Evolutionary conservation across 1,140 invertebrate species (phyloP).

Genomic region (Drosophila nannoptera): DNA sequence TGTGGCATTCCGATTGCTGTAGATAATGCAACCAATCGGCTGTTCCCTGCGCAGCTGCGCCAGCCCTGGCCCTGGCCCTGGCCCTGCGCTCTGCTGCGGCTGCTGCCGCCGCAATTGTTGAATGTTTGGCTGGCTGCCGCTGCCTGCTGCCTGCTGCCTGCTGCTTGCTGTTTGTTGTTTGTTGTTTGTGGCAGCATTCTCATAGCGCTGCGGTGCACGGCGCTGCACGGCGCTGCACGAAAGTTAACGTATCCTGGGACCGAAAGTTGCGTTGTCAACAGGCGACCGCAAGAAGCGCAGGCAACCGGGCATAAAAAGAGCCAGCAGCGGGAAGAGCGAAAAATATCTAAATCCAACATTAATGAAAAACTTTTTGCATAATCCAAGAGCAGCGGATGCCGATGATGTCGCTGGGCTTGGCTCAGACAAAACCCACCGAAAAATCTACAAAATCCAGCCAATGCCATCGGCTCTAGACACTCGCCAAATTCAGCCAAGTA

Average conservation of each 20-base stretch:
- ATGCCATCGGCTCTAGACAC: slow-evolving; percentile 44
- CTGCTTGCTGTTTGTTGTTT: slow-evolving; percentile 28
- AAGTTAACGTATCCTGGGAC: slow-evolving; percentile 75
- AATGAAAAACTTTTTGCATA: slow-evolving; percentile 78
- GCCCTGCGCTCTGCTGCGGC: slow-evolving; percentile 14
- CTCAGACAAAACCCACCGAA: slow-evolving; percentile 1
- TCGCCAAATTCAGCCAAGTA: slow-evolving; percentile 56
- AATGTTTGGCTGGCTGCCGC: slow-evolving; percentile 60
- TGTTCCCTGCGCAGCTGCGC: background rate
- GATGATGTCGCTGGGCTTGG: background rate
- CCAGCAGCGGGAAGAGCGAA: slow-evolving; percentile 31
- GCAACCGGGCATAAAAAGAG: slow-evolving; percentile 55
- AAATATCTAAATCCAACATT: slow-evolving; percentile 78
- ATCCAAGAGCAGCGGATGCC: slow-evolving; percentile 44
- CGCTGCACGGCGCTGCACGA: slow-evolving; percentile 52
- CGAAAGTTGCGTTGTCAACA: slow-evolving; percentile 73
- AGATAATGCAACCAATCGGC: too few relatives aligned
- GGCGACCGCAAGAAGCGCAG: slow-evolving; percentile 53
- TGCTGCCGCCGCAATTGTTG: background rate
- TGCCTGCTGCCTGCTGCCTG: slow-evolving; percentile 61
- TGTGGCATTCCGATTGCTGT: too few relatives aligned
- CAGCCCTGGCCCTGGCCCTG: slow-evolving; percentile 12
- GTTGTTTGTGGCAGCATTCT: slow-evolving; percentile 66
- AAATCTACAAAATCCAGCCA: slow-evolving; percentile 49
- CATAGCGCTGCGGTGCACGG: slow-evolving; percentile 64